A percentile compares a stretch with the other conserved stretches of the same genome.
These are phyloP conservation scores for Catalaphyllia jardinei DNA, from an alignment of 64 coral and sea anemone genomes.

Conservation along the genomic window DNA sequence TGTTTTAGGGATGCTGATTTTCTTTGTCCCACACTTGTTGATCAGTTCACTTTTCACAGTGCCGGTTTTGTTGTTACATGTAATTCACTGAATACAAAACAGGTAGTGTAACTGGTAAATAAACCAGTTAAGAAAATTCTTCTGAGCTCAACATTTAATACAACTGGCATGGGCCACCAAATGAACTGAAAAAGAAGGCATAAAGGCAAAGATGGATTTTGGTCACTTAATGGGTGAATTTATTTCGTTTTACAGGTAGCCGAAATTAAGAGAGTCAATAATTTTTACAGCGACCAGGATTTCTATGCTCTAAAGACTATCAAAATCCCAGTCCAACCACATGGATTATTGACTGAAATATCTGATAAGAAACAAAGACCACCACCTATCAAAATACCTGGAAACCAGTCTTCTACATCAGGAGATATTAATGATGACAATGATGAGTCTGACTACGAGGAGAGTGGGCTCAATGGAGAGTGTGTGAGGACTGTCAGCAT, in stretches of 20 bases:
- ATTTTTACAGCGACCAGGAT: constrained; percentile 86
- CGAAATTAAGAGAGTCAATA: constrained; percentile 85
- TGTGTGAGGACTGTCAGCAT: constrained; percentile 90
- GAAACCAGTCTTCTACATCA: constrained; percentile 45
- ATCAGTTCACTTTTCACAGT: no score
- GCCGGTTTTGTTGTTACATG: no score
- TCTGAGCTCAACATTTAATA: no score
- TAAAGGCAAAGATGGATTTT: no score
- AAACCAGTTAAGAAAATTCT: no score
- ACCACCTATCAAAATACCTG: constrained; percentile 49
- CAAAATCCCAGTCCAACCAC: constrained; percentile 84
- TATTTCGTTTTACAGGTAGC: constrained; percentile 63
- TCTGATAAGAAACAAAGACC: constrained; percentile 64
- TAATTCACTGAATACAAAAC: no score
- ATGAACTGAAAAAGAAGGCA: no score
- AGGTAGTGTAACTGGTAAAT: no score
- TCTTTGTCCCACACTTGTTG: no score
- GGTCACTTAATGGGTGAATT: neutral
- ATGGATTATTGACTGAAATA: constrained; percentile 74
- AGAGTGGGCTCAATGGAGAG: constrained; percentile 37
- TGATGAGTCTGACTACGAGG: constrained; percentile 30
- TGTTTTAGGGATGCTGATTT: no score
- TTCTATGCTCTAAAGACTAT: constrained; percentile 87
- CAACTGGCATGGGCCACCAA: no score
- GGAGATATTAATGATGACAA: constrained; percentile 35